These are phyloP conservation scores for Goniozus legneri DNA, from an alignment of 1,140 invertebrate species.

Conservation along the genomic window DNA sequence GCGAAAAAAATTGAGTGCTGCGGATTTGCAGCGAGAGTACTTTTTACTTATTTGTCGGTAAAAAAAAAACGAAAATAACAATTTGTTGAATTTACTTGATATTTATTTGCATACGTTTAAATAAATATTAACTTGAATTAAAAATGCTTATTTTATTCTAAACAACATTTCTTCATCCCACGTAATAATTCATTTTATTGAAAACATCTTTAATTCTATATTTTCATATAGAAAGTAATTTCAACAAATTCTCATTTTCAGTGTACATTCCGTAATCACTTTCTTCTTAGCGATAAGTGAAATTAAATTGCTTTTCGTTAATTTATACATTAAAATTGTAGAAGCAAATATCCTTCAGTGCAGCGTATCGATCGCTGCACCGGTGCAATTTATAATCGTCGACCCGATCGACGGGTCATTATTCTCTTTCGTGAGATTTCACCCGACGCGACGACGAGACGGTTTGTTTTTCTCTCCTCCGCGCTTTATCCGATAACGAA, in stretches of 20 bases:
- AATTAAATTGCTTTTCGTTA: no score
- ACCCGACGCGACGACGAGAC: neutral
- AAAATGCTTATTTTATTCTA: no score
- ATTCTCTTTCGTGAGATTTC: slow-evolving; percentile 22
- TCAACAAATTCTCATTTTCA: neutral
- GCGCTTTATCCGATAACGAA: neutral
- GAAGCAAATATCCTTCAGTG: neutral
- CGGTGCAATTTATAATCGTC: slow-evolving; percentile 19
- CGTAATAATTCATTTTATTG: no score
- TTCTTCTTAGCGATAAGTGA: no score
- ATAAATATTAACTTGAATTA: neutral
- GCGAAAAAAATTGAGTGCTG: neutral
- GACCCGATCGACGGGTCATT: slow-evolving; percentile 19
- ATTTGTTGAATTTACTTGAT: no score
- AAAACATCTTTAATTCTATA: neutral
- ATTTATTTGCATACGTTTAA: neutral
- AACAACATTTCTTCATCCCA: no score
- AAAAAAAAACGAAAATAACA: no score
- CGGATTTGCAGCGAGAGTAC: no score
- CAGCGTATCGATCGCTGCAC: slow-evolving; percentile 13
- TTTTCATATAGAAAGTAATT: neutral
- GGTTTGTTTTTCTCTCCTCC: neutral
- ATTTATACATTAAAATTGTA: no score
- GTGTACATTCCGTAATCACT: neutral
- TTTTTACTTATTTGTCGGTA: no score